Evolutionary conservation across 2,888 invertebrate species (phyloP).

Genomic region (Eulithis prunata): DNA sequence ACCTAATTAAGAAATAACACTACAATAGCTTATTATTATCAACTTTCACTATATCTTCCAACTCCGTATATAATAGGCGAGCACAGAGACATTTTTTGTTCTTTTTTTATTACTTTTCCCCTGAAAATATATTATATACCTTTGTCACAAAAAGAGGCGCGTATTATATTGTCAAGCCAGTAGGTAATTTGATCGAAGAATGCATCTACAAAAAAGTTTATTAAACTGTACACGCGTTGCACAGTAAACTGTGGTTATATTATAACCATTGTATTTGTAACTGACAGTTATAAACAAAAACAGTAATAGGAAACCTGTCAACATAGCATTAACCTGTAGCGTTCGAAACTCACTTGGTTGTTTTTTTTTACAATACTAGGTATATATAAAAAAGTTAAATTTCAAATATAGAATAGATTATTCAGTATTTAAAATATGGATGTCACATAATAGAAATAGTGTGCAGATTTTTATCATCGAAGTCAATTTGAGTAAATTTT

Average conservation of each 20-base stretch:
- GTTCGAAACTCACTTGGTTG: slow-evolving; percentile 26
- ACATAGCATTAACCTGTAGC: slow-evolving; percentile 2
- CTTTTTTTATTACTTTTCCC: too few relatives aligned
- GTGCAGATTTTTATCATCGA: too few relatives aligned
- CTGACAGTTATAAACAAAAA: slow-evolving; percentile 36
- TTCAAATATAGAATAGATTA: too few relatives aligned
- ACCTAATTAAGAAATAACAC: not conserved
- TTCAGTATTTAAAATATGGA: too few relatives aligned
- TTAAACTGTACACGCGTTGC: slow-evolving; percentile 60
- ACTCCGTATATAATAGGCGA: too few relatives aligned
- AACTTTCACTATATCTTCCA: slow-evolving; percentile 8
- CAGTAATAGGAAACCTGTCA: slow-evolving; percentile 33
- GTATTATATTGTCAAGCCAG: not conserved
- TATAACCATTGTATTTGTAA: slow-evolving; percentile 42
- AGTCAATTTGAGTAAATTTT: too few relatives aligned
- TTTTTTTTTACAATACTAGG: not conserved
- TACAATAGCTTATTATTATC: too few relatives aligned
- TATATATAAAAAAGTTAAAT: too few relatives aligned
- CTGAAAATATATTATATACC: not conserved
- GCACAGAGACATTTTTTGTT: too few relatives aligned
- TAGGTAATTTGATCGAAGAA: slow-evolving; percentile 56
- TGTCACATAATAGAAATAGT: too few relatives aligned
- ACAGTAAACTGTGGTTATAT: slow-evolving; percentile 56
- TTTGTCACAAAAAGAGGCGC: not conserved
- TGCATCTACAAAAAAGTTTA: slow-evolving; percentile 72